Evolutionary conservation across 2,888 invertebrate genomes (phyloP), one percentile per base, ranked within the genome.

Genomic region (Gymnoscelis rufifasciata): DNA sequence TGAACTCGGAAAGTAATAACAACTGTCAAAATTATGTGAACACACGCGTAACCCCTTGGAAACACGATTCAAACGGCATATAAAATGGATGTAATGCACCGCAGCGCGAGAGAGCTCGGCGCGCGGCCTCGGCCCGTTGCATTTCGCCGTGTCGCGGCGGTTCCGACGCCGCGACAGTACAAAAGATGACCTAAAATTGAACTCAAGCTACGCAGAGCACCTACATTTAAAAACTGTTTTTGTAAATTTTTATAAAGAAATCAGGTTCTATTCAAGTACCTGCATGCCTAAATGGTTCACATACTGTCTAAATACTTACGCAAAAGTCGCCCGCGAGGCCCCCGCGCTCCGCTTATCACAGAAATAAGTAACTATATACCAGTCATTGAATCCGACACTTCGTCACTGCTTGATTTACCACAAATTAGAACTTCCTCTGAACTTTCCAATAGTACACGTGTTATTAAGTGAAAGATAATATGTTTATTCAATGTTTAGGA

Each of bases 301-400:
- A 67, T 61, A 72, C 64, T 66, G 55, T 60, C 54, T 74, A 71
- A 79, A 78, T 78, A 83, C 87, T 83, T 76, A 86, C 86, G 78
- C 74, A 78, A 80, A 81, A 81, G 72, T 69, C 69, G 80, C 74
- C 71, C 82, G 80, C 71, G 68, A 77, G 78, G 81, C 75, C 82
- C 78, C 82, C 87, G 83, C 86, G 76, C 78, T 76, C 74, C 78
- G 83, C 87, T 89, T 88, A 88, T 88, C 88, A 87, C 83, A 83
- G 82, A 88, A 88, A 87, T 88, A 88, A 86, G 87, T 87, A 88
- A 87, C 81, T 87, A 87, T 87, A 88, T 78, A 84, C 83, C 77
- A 88, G 83, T 83, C 83, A 86, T 78, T 61, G 78, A 74, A 79
- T 74, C 77, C 73, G 71, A 64, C 79, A 82, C 83, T 84, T 83